Conservation (phyloP, 2,113 vertebrate species). For the Apeltes quadracus region DNA sequence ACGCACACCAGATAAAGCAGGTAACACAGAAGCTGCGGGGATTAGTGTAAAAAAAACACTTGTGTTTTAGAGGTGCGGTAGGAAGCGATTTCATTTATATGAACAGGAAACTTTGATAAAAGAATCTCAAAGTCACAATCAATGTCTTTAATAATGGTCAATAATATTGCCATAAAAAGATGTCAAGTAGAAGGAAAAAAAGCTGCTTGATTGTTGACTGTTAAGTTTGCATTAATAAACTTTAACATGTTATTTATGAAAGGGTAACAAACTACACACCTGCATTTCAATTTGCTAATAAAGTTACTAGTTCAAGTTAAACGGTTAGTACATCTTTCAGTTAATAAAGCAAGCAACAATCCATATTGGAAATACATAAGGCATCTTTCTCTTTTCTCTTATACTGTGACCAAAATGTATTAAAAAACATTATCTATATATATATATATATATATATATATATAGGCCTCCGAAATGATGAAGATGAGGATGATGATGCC, state of each 20-base stretch:
- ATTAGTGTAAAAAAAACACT: background rate
- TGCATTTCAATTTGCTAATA: background rate
- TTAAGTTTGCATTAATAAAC: background rate
- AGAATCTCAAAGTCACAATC: background rate
- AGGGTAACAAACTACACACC: background rate
- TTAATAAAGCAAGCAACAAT: background rate
- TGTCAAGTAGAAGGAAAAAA: background rate
- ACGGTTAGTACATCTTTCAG: too few relatives aligned
- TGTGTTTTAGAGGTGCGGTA: background rate
- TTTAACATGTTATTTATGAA: background rate
- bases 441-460: too few relatives aligned
- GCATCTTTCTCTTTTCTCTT: too few relatives aligned
- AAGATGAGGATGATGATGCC: background rate
- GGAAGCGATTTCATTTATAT: background rate
- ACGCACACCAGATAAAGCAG: slow-evolving; percentile 35
- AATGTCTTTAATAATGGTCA: background rate
- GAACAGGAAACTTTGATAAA: background rate
- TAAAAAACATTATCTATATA: too few relatives aligned
- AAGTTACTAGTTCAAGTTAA: background rate
- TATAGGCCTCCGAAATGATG: background rate
- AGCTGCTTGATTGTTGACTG: background rate
- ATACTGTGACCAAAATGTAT: too few relatives aligned
- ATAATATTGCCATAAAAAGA: background rate
- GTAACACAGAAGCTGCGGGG: background rate
- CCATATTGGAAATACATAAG: background rate